Evolutionary conservation across 2,888 invertebrate genomes (phyloP), one percentile per base, ranked within the genome.

Genomic region (Zygothrica quintamaculata): DNA sequence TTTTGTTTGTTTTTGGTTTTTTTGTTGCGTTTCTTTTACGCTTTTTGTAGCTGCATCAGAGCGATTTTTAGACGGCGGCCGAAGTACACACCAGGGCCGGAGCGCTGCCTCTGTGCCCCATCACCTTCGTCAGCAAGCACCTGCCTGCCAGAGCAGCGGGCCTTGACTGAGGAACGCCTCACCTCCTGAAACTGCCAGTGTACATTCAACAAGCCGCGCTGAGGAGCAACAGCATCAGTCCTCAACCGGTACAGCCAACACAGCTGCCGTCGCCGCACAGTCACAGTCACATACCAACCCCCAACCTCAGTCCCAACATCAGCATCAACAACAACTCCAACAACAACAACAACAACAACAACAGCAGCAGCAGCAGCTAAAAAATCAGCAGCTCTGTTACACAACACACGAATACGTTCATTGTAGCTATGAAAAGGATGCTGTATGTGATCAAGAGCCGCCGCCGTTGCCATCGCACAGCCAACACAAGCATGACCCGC

Each of bases 11-110:
- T 48, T 56, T 42, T 15, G 26, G 36, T 47, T 25, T 37, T 34
- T 34, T 51, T 37, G n/a, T n/a, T n/a, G 52, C 64, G 43, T 50
- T 44, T 56, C 33, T 57, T n/a, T 48, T 62, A 64, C 60, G 68
- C 65, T 73, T 55, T 46, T 57, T 92, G 89, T 92, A 94, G 93
- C 95, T 94, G 96, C 96, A 92, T 96, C 96, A 92, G 96, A 96
- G 92, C 95, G 94, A 92, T 96, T 95, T 93, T 96, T 96, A 92
- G 93, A 93, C 91, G 93, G 93, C 90, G 95, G 94, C 91, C 89
- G 90, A 91, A 91, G 93, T 93, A 93, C 92, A 90, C 90, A 93
- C 92, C 91, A 93, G 92, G 92, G 93, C 92, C 91, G 90, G 91
- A 92, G 90, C 92, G 91, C 91, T 93, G 93, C 90, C 93, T 93